Base-by-base conservation (phyloP, 2,797 vertebrate species). In the Siniperca scherzeri region DNA sequence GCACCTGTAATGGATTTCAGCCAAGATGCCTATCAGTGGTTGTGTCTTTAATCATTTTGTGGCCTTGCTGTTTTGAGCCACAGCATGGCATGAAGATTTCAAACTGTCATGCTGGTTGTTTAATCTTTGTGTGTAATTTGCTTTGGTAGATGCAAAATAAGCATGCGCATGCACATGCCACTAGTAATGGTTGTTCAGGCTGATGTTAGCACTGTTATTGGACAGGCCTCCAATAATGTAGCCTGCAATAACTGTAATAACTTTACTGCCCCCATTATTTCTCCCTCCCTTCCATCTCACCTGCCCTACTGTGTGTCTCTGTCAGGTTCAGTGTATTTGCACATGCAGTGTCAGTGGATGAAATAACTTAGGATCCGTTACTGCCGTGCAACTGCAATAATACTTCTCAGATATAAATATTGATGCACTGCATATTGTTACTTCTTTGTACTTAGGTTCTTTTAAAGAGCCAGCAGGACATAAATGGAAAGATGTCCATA, bases 41-140 rank as follows among this genome's bases (percentile, higher is more conserved):
- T 66, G 19, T 69, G 52, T 77, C 64, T 79, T 64, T 22, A 44
- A 68, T 69, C 1, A 6, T 77, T 74, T 61, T 9, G 22, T 59
- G 2, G 2, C 16, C 25, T 59, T 21, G 52, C 40, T 77, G 44
- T 64, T 38, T 68, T 33, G 2, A 83, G 33, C 57, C 55, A 25
- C 65, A 27, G 19, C 0, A 36, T 69, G 42, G 19, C 70, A 17
- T 50, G 44, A n/a, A 9, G 55, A 73, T 77, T 69, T 56, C 27
- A 74, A 67, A 62, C 0, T 72, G 70, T 70, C 67, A 17, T 61
- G 33, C 77, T 68, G 71, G 48, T 59, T 80, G 21, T 88, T 82
- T 82, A 70, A 70, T 85, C 76, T 68, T 3, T 4, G 16, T 72
- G 76, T 71, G 42, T 87, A 19, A 67, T 91, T 86, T 84, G 46